Conservation (phyloP, 2,888 invertebrate genomes). For the Petrolisthes manimaculis region DNA sequence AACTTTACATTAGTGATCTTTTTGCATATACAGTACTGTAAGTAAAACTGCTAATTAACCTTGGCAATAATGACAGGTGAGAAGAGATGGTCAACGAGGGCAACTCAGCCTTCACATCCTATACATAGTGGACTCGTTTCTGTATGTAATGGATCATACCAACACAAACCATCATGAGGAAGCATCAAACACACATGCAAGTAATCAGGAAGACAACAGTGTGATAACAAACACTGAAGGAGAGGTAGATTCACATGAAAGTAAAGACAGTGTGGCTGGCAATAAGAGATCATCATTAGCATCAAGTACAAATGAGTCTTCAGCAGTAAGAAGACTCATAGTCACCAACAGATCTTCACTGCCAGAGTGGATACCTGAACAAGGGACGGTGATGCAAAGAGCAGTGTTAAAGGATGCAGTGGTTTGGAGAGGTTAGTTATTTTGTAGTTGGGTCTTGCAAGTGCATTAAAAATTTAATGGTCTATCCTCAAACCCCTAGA, state of each 20-base stretch:
- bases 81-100: slow-evolving; percentile 25
- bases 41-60: too few species aligned
- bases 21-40: too few species aligned
- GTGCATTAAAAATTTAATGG: too few species aligned
- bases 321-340: slow-evolving; percentile 1
- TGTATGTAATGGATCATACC: slow-evolving; percentile 18
- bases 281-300: too few species aligned
- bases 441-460: too few species aligned
- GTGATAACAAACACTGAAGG: too few species aligned
- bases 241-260: too few species aligned
- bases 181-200: not conserved
- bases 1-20: too few species aligned
- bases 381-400: slow-evolving; percentile 34
- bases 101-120: slow-evolving; percentile 24
- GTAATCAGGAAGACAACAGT: not conserved
- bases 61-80: not conserved
- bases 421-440: slow-evolving; percentile 30
- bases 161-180: slow-evolving; percentile 4
- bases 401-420: slow-evolving; percentile 17
- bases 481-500: too few species aligned
- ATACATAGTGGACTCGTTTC: slow-evolving; percentile 21
- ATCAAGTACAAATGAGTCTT: not conserved
- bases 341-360: not conserved
- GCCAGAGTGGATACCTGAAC: slow-evolving; percentile 25
- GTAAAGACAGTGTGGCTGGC: too few species aligned